Evolutionary conservation across 2,888 invertebrate species (phyloP), one percentile per base, ranked within the genome.

Genomic region (Synanthedon tipuliformis): DNA sequence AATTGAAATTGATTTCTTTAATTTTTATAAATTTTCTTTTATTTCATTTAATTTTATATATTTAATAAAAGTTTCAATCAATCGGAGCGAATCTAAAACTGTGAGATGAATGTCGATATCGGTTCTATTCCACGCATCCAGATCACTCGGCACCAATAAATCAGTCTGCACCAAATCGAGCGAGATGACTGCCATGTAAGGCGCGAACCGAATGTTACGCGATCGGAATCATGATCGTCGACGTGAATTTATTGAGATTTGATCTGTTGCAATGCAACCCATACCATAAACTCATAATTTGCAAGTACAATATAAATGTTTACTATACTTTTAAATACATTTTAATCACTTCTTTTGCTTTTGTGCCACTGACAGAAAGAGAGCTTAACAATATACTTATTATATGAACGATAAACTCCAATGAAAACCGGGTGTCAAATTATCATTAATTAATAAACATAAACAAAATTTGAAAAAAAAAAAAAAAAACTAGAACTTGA

Each of bases 111-210:
- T 62, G 60, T 56, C 58, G 71, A 76, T 77, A 77, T 75, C 66
- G 74, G 71, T 75, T 76, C 71, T 72, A 81, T 81, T 76, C 78
- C 73, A 73, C 68, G 68, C 79, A 81, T 82, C 75, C 78, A 81
- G 85, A 85, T 81, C 81, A 79, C 68, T 73, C 59, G 69, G 60
- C 55, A 60, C 59, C 73, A 73, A 83, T 85, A 84, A 81, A 85
- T 85, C 81, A 81, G 76, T 63, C 57, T 59, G 56, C 50, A 55
- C 79, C 80, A 74, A 77, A 81, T 78, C 55, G 76, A 79, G 48
- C 57, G 64, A 62, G 63, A 63, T 63, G 63, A 57, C 59, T 13
- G 51, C 79, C 78, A 57, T 73, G 55, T 75, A 71, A 3, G 67
- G 70, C 53, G 50, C 55, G 67, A 57, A 62, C 65, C 67, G 59